These are phyloP conservation scores for Recurvirostra avosetta DNA, from an alignment of 2,113 vertebrate species.

Conservation along the genomic window DNA sequence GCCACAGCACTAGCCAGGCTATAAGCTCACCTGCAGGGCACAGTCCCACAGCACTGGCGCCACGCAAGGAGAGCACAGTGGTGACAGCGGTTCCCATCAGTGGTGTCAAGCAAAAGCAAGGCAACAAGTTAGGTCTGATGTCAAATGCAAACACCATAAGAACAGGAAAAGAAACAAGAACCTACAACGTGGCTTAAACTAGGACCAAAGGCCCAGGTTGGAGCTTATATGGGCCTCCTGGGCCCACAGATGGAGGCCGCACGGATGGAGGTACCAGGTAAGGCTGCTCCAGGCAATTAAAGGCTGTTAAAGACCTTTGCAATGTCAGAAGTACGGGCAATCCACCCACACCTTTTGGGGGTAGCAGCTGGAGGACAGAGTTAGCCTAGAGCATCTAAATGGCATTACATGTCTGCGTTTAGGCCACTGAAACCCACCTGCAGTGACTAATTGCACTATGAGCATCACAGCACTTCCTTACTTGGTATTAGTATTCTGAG, in stretches of 20 bases:
- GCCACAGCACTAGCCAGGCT: background rate
- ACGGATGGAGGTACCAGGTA: background rate
- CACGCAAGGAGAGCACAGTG: background rate
- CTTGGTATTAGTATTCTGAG: background rate
- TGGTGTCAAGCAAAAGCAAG: background rate
- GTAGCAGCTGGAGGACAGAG: background rate
- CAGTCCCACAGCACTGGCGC: too few relatives aligned
- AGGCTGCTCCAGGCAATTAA: background rate
- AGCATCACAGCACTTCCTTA: background rate
- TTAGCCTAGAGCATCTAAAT: background rate
- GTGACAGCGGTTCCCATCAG: too few relatives aligned
- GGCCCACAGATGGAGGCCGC: background rate
- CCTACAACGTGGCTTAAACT: background rate
- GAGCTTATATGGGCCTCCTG: background rate
- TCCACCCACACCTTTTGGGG: background rate
- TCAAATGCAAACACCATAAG: background rate
- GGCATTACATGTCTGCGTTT: background rate
- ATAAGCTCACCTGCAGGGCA: too few relatives aligned
- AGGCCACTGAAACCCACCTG: background rate
- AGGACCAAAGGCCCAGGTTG: background rate
- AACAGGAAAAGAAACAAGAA: background rate
- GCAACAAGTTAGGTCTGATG: fast-evolving
- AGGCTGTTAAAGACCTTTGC: background rate
- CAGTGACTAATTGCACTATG: background rate
- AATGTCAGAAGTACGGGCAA: fast-evolving